Base-by-base conservation (phyloP, 2,113 vertebrate species). In the Embiotoca jacksoni region DNA sequence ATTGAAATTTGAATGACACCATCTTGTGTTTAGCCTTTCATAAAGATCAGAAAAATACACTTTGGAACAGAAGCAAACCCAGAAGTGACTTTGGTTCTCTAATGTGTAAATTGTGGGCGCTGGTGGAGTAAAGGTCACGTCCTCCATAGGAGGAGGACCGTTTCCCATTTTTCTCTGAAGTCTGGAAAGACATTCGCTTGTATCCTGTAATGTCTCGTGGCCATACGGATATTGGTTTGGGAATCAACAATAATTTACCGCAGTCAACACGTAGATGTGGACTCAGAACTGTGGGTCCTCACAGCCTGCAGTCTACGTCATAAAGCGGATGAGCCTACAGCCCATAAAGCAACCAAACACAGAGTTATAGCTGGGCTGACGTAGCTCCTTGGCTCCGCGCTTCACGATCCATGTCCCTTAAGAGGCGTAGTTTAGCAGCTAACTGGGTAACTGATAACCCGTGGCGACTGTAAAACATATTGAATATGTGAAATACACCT, bases 381-480 rank as follows among this genome's bases (percentile, higher is more conserved):
- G 33, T 0, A 47, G 55, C 53, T 59, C 79, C 76, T 33, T 60
- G 67, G 35, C 74, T 69, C 74, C 10, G 64, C 47, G 64, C 80
- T 66, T 71, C 64, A 61, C 84, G 84, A 91, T 87, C 81, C 85
- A 89, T 89, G 70, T 46, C 55, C 57, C 75, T 79, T 62, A 70
- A 81, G 81, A 72, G 72, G 46, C 69, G 72, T 72, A 89, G 79
- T 88, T 86, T 79, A 87, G 78, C 85, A 76, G 87, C 47, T 89
- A 87, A 84, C 82, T 77, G 73, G 53, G 76, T 86, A 84, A 80
- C 85, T 76, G 78, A 87, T 90, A 82, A 85, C 69, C 85, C 85
- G 59, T 82, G 75, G 74, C 78, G 61, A 76, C 78, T 76, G 69
- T 37, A 65, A 56, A 59, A 64, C 49, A 64, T n/a, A 78, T 80